Conservation (phyloP, 2,888 invertebrate species). For the Mycogona germanica region DNA sequence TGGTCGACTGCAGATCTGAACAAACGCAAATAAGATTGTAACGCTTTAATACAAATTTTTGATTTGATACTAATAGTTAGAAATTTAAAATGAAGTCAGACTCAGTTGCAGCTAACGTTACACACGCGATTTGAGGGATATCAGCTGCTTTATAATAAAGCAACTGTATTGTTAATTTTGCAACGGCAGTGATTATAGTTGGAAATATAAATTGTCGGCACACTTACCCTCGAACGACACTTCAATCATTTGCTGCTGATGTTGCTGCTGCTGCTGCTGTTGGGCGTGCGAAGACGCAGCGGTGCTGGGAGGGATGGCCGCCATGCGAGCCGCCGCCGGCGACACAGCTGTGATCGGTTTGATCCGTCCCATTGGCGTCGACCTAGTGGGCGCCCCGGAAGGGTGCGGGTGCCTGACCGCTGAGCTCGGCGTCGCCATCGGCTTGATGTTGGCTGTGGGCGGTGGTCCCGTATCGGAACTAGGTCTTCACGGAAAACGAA, state of each 20-base stretch:
- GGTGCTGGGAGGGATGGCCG: constrained; percentile 25
- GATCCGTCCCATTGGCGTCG: constrained; percentile 79
- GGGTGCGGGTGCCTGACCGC: constrained; percentile 22
- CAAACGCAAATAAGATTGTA: neutral
- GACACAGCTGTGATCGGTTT: constrained; percentile 67
- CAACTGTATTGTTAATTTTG: neutral
- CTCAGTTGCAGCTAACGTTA: no score
- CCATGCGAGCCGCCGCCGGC: constrained; percentile 24
- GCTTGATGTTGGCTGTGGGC: constrained; percentile 85
- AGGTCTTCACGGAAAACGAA: constrained; percentile 7
- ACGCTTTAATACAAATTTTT: no score
- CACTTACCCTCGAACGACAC: constrained; percentile 9
- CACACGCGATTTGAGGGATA: no score
- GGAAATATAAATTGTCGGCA: neutral
- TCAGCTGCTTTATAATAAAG: no score
- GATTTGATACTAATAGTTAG: no score
- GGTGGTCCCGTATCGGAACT: constrained; percentile 39
- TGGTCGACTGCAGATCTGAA: constrained; percentile 4
- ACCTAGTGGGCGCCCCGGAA: constrained; percentile 44
- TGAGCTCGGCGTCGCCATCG: constrained; percentile 60
- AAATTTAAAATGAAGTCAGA: neutral
- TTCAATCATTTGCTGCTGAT: no score
- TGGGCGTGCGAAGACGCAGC: constrained; percentile 11
- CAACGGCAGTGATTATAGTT: neutral
- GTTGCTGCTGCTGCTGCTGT: no score